These are phyloP conservation scores for Melipona beecheii DNA, from an alignment of 2,888 invertebrate genomes.

Conservation along the genomic window DNA sequence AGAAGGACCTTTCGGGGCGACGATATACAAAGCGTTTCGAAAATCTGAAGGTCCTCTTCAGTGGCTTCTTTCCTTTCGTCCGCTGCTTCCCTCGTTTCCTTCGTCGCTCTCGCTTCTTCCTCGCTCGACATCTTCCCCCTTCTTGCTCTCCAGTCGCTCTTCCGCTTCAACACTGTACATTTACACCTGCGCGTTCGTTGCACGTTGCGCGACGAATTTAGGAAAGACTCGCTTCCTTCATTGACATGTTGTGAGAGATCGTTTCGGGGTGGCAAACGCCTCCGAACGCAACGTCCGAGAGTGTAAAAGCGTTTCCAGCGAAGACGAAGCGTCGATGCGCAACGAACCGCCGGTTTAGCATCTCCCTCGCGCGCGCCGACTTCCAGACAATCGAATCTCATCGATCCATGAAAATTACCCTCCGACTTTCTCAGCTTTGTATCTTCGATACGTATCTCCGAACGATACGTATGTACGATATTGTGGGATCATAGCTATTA, in stretches of 20 bases:
- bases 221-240: background rate
- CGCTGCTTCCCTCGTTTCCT: slow-evolving; percentile 7
- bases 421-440: background rate
- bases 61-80: slow-evolving; percentile 68
- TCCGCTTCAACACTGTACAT: background rate
- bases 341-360: slow-evolving; percentile 49
- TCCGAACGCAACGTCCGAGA: background rate
- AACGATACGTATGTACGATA: background rate
- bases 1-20: slow-evolving; percentile 85
- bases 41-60: slow-evolving; percentile 91
- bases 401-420: slow-evolving; percentile 60
- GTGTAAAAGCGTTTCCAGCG: slow-evolving; percentile 57
- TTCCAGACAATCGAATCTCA: slow-evolving; percentile 73
- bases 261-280: background rate
- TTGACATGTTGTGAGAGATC: slow-evolving; percentile 17
- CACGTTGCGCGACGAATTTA: slow-evolving; percentile 11
- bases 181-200: background rate
- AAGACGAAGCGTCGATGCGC: slow-evolving; percentile 64
- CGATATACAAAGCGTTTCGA: slow-evolving; percentile 88
- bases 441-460: background rate
- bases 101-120: slow-evolving; percentile 41
- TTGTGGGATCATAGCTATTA: too few relatives aligned
- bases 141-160: background rate
- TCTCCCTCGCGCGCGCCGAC: slow-evolving; percentile 34
- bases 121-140: slow-evolving; percentile 55